Evolutionary conservation across 2,113 vertebrate species (phyloP).

Genomic region (Zootoca vivipara): DNA sequence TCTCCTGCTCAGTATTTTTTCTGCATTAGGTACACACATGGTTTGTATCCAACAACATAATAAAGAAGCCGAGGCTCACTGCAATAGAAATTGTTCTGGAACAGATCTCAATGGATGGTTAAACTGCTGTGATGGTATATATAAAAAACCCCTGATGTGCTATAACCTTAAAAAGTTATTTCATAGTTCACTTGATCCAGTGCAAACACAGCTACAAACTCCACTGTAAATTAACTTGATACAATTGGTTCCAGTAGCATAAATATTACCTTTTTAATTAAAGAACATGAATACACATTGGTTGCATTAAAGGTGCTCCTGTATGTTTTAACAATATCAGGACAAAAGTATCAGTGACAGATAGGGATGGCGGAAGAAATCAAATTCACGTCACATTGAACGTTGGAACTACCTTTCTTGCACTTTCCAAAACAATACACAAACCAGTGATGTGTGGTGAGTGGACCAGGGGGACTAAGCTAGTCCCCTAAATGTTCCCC

Average conservation of each 20-base stretch:
- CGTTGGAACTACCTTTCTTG: too few species aligned
- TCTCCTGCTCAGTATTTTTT: background rate
- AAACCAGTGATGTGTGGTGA: too few species aligned
- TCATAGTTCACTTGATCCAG: background rate
- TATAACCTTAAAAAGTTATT: slow-evolving; percentile 5
- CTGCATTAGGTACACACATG: background rate
- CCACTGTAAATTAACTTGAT: background rate
- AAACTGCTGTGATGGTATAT: background rate
- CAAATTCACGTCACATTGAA: too few species aligned
- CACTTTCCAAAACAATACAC: too few species aligned
- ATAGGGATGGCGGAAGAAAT: background rate
- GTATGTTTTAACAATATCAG: background rate
- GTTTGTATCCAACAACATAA: background rate
- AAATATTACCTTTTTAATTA: slow-evolving; percentile 10
- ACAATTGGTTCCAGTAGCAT: background rate
- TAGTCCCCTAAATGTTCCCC: too few species aligned
- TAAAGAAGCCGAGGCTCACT: background rate
- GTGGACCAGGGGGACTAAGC: too few species aligned
- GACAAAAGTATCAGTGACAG: background rate
- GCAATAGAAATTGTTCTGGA: background rate
- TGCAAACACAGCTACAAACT: background rate
- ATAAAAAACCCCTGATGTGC: background rate
- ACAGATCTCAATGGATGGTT: background rate
- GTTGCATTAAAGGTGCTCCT: background rate
- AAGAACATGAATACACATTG: background rate